A percentile compares a stretch with the other conserved stretches of the same genome.
Evolutionary conservation across 2,113 vertebrate species (phyloP).

Genomic region (Nannospalax galili): DNA sequence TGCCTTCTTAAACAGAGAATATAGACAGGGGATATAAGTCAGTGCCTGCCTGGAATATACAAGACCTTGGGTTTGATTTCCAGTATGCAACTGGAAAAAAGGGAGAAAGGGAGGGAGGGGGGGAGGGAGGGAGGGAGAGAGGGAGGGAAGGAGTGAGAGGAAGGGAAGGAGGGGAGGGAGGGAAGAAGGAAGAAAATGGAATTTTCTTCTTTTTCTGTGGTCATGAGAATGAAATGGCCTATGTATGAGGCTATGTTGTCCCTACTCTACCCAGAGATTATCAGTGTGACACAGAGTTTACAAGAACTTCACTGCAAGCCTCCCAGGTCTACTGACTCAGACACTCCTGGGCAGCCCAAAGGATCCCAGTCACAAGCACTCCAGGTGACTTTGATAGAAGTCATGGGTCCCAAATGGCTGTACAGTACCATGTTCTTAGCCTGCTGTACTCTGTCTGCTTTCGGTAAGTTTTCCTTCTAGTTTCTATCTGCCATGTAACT

Average conservation of each 20-base stretch:
- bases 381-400: not conserved
- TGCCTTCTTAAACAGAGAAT: not conserved
- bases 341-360: too few species aligned
- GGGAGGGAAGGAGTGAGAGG: too few species aligned
- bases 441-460: not conserved
- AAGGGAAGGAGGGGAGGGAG: too few species aligned
- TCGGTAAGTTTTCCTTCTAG: not conserved
- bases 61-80: not conserved
- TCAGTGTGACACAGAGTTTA: not conserved
- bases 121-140: too few species aligned
- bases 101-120: too few species aligned
- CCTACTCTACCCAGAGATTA: too few species aligned
- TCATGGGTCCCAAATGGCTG: not conserved
- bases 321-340: not conserved
- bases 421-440: not conserved
- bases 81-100: not conserved
- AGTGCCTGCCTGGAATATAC: not conserved
- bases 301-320: not conserved
- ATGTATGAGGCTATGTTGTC: accelerated
- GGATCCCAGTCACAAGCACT: not conserved
- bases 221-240: not conserved
- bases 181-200: not conserved
- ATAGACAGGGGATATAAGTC: too few species aligned
- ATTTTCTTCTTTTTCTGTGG: not conserved
- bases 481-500: not conserved